Conservation (phyloP, 2,888 invertebrate genomes). For the Penaeus monodon region DNA sequence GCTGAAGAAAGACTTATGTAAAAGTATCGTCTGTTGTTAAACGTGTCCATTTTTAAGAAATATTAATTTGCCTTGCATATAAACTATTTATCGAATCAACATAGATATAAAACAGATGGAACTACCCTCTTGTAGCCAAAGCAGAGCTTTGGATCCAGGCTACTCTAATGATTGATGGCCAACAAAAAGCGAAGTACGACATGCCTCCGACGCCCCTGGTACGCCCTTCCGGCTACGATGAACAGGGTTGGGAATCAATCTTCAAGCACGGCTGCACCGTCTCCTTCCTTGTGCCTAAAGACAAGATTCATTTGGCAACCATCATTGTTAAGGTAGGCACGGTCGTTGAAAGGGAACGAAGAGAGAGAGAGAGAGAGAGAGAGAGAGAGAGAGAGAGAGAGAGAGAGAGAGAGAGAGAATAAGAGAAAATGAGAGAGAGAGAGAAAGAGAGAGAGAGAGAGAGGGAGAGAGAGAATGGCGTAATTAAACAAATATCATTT, state of each 20-base stretch:
- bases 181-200: neutral
- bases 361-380: neutral
- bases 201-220: conserved; percentile 14
- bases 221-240: conserved; percentile 10
- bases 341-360: neutral
- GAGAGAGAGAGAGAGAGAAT: neutral
- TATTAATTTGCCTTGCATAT: no score
- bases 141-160: conserved; percentile 19
- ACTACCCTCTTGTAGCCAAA: conserved; percentile 2
- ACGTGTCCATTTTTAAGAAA: no score
- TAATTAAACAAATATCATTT: no score
- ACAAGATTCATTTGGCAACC: conserved; percentile 29
- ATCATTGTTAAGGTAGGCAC: conserved; percentile 30
- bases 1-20: no score
- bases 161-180: conserved; percentile 6
- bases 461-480: neutral
- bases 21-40: no score
- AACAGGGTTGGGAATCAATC: conserved; percentile 41
- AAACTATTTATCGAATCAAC: neutral
- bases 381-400: neutral
- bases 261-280: conserved; percentile 32
- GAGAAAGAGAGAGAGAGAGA: neutral
- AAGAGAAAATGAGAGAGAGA: neutral
- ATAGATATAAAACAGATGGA: neutral
- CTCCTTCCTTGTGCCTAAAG: conserved; percentile 36